Base-by-base conservation (phyloP, 2,888 invertebrate genomes). In the Rhaphigaster nebulosa region DNA sequence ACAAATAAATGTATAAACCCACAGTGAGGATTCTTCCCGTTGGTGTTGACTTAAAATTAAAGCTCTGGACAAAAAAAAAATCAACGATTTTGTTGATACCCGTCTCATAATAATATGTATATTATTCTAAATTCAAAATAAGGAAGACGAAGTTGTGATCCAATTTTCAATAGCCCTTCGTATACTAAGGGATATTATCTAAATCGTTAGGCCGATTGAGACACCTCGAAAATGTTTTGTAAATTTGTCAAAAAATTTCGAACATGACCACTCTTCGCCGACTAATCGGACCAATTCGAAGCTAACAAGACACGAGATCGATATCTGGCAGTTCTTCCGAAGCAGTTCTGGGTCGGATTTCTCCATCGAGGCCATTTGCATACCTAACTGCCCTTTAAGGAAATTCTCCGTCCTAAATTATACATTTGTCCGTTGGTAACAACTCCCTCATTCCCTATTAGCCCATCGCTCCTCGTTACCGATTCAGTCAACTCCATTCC, bases 311-410 rank as follows among this genome's bases (percentile, higher is more conserved):
- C 18, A 20, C 0, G 18, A 76, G 70, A 76, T 76, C 70, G 70
- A 76, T 76, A 76, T 76, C 70, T 76, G 34, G 34, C 8, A 76
- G 70, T 76, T 38, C 34, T 76, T 65, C n/a, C 13, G 15, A 3
- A 65, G 65, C 0, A 15, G 29, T 13, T 13, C 5, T 12, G 8
- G 70, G 34, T 38, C 20, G 20, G 70, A 76, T 38, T 76, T 38
- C 70, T 76, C 34, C 70, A 6, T 3, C 5, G 6, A 5, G n/a
- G 26, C 45, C 26, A 84, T 84, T 84, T 84, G 84, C 84, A 84
- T 84, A 84, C 5, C 45, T 45, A 84, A 50, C 84, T 26, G 84
- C 84, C 41, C 45, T 84, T 84, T n/a, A 84, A 84, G 84, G 84
- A 50, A 84, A 50, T 84, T 84, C n/a, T 26, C 45, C 26, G n/a